Evolutionary conservation across 2,113 vertebrate genomes (phyloP).

Genomic region (Neoarius graeffei): DNA sequence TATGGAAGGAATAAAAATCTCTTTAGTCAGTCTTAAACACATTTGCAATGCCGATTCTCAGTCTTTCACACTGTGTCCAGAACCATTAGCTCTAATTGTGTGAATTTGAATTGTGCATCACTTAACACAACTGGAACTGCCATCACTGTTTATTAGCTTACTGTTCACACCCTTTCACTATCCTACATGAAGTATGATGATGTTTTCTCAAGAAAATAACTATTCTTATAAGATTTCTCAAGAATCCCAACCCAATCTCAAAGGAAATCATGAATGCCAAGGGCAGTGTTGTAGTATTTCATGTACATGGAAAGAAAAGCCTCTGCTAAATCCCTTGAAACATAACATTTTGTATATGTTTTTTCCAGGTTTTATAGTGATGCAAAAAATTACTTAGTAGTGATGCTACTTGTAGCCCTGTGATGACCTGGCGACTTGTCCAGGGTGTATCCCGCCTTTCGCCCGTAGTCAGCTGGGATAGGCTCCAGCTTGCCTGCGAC

Average conservation of each 20-base stretch:
- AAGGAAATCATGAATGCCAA: neutral
- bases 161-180: neutral
- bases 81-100: neutral
- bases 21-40: neutral
- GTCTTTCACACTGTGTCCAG: neutral
- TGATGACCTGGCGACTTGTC: too few species aligned
- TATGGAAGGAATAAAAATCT: neutral
- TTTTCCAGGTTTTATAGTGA: neutral
- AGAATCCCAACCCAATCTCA: neutral
- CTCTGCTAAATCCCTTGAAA: neutral
- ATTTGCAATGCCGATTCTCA: neutral
- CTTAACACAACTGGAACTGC: neutral
- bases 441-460: too few species aligned
- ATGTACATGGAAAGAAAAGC: neutral
- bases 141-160: neutral
- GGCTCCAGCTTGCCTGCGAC: too few species aligned
- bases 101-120: conserved; percentile 15
- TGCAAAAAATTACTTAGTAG: neutral
- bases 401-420: neutral
- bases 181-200: neutral
- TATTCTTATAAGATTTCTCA: neutral
- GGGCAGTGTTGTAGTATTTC: neutral
- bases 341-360: neutral
- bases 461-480: too few species aligned
- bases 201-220: neutral